A percentile compares a stretch with the other conserved stretches of the same genome.
Conservation (phyloP, 2,797 vertebrate genomes). For the Champsocephalus esox region DNA sequence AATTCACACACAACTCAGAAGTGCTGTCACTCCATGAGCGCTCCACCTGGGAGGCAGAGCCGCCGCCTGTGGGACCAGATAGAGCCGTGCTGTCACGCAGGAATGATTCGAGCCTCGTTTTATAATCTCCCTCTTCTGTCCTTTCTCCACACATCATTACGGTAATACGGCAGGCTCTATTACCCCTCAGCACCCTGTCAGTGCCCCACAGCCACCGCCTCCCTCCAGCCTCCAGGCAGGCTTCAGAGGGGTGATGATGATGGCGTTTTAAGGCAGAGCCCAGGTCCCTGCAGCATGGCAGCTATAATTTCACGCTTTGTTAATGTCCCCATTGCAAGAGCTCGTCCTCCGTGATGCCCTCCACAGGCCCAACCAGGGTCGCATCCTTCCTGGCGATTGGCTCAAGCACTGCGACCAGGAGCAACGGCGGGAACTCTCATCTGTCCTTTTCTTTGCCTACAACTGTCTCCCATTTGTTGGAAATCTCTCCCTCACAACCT, state of each 20-base stretch:
- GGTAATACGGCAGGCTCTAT: slow-evolving; percentile 84
- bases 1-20: slow-evolving; percentile 9
- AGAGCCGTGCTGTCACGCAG: slow-evolving; percentile 65
- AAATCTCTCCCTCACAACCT: slow-evolving; percentile 65
- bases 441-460: slow-evolving; percentile 12
- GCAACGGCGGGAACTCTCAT: slow-evolving; percentile 22
- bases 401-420: slow-evolving; percentile 53
- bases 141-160: slow-evolving; percentile 84
- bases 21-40: slow-evolving; percentile 35
- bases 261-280: slow-evolving; percentile 60
- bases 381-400: slow-evolving; percentile 62
- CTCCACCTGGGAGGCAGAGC: slow-evolving; percentile 45
- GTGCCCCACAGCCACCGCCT: slow-evolving; percentile 49
- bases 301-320: slow-evolving; percentile 89
- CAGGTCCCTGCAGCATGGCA: slow-evolving; percentile 73
- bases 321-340: slow-evolving; percentile 80
- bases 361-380: slow-evolving; percentile 58
- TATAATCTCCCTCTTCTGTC: slow-evolving; percentile 76
- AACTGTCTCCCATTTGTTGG: slow-evolving; percentile 55
- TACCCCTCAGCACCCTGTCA: slow-evolving; percentile 76
- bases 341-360: slow-evolving; percentile 70
- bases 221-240: slow-evolving; percentile 50
- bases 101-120: slow-evolving; percentile 76
- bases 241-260: slow-evolving; percentile 69
- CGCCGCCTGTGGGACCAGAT: slow-evolving; percentile 49